Evolutionary conservation across 2,113 vertebrate species (phyloP).

Genomic region (Cynopterus brachyotis): DNA sequence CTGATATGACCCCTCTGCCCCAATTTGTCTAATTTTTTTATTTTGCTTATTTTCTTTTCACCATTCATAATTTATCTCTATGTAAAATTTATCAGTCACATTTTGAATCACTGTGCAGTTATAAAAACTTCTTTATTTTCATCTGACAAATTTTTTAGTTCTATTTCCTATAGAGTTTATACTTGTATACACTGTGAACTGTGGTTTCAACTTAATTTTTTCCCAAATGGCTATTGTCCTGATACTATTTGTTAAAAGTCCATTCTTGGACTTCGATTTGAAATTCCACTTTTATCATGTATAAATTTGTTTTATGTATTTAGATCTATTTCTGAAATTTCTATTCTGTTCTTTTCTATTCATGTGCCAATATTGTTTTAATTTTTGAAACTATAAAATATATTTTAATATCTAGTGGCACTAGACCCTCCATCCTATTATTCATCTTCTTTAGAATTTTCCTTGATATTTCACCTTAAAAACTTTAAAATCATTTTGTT

Average conservation of each 20-base stretch:
- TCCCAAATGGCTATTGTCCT: not conserved
- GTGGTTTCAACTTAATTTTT: not conserved
- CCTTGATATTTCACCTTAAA: not conserved
- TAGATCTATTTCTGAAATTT: not conserved
- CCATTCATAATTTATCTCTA: not conserved
- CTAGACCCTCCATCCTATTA: not conserved
- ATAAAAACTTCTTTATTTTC: not conserved
- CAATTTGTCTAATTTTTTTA: not conserved
- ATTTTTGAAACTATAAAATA: not conserved
- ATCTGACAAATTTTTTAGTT: not conserved
- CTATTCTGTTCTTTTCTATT: not conserved
- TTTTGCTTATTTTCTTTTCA: not conserved
- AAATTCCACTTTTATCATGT: not conserved
- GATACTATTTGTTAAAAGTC: not conserved
- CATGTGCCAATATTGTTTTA: not conserved
- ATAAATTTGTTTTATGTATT: not conserved
- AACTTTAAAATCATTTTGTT: not conserved
- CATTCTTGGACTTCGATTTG: not conserved
- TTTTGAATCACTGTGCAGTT: not conserved
- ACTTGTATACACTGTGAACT: not conserved
- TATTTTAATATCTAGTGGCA: not conserved
- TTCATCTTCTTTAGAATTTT: not conserved
- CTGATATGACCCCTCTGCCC: not conserved
- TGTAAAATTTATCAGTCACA: not conserved
- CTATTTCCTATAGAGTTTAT: not conserved